Percentiles rank a stretch among this genome's conserved stretches.
phyloP scores from a whole-genome alignment of 2,888 invertebrate species.

The Busseola fusca region DNA sequence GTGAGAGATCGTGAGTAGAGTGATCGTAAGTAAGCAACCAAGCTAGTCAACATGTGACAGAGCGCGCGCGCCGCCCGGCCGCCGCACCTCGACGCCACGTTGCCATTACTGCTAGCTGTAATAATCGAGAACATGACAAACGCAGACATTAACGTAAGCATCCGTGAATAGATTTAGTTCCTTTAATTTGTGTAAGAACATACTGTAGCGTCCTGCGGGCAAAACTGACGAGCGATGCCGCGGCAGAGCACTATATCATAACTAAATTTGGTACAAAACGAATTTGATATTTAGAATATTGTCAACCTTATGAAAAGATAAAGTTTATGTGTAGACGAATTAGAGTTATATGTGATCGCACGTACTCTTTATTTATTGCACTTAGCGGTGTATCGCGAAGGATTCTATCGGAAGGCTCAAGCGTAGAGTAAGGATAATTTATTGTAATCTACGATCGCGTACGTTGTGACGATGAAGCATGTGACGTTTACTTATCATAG shows the following conservation, averaged over 20 bases:
- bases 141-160: conserved; percentile 66
- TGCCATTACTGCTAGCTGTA: conserved; percentile 83
- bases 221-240: conserved; percentile 37
- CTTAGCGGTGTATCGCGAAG: conserved; percentile 67
- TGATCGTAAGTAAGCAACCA: conserved; percentile 84
- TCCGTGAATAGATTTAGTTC: conserved; percentile 70
- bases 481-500: conserved; percentile 49
- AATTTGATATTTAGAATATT: conserved; percentile 78
- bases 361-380: conserved; percentile 79
- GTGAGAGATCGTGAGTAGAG: conserved; percentile 82
- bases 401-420: conserved; percentile 69
- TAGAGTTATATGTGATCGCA: conserved; percentile 80
- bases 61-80: conserved; percentile 61
- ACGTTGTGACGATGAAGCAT: conserved; percentile 27
- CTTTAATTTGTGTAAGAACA: conserved; percentile 65
- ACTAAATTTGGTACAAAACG: conserved; percentile 84
- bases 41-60: conserved; percentile 86
- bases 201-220: conserved; percentile 49
- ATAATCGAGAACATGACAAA: conserved; percentile 72
- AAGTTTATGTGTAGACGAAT: conserved; percentile 73
- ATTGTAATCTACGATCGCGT: conserved; percentile 59
- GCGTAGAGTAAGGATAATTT: conserved; percentile 69
- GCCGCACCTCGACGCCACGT: conserved; percentile 75
- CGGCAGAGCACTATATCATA: conserved; percentile 55
- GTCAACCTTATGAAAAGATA: conserved; percentile 71